Evolutionary conservation across 1,140 invertebrate genomes (phyloP).

Genomic region (Trichonephila inaurata): DNA sequence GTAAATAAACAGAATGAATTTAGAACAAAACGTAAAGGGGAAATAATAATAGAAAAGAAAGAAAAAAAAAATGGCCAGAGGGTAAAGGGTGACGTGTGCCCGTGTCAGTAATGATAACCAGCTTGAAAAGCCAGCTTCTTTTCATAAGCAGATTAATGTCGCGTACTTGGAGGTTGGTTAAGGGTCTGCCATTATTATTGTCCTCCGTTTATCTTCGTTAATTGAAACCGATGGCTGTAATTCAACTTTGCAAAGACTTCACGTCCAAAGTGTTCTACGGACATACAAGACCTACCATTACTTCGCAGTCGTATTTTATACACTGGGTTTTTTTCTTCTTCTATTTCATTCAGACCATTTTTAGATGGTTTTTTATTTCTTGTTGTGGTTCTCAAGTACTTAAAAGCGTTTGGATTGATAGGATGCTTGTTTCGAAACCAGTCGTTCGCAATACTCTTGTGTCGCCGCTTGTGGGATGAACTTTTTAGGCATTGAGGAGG

Average conservation of each 20-base stretch:
- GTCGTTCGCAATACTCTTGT: not conserved
- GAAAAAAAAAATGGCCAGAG: not conserved
- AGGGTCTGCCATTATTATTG: conserved; percentile 62
- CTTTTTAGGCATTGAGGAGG: not conserved
- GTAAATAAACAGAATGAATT: not conserved
- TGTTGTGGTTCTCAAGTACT: not conserved
- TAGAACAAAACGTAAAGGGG: not conserved
- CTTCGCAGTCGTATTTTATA: conserved; percentile 29
- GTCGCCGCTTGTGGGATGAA: not conserved
- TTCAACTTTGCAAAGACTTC: not conserved
- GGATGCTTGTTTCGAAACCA: conserved; percentile 21
- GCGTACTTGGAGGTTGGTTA: not conserved
- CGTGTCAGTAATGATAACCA: conserved; percentile 68
- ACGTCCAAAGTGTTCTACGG: not conserved
- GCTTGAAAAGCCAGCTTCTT: not conserved
- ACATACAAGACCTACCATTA: not conserved
- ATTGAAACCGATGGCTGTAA: conserved; percentile 65
- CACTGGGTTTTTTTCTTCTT: conserved; percentile 5
- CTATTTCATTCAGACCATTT: not conserved
- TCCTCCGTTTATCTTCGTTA: conserved; percentile 67
- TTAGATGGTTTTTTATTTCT: not conserved
- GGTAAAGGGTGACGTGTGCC: not conserved
- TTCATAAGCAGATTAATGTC: conserved; percentile 60
- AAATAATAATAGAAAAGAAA: not conserved
- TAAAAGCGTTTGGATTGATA: conserved; percentile 9